Base-by-base conservation (phyloP, 1,140 invertebrate genomes). In the Leptinotarsa texana region DNA sequence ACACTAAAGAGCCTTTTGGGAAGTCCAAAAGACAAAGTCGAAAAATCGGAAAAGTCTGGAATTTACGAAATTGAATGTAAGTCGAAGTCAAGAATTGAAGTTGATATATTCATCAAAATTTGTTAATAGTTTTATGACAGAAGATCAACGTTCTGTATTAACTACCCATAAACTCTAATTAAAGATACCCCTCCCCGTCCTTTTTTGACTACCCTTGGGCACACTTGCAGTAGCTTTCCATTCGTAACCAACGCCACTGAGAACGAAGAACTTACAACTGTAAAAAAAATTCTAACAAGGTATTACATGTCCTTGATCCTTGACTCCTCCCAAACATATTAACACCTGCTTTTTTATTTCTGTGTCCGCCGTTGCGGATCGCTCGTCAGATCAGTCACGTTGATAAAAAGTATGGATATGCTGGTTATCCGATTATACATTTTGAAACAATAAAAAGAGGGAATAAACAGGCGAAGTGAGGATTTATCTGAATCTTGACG, bases 271-370 rank as follows among this genome's bases (percentile, higher is more conserved):
- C 13, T 57, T 57, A 15, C 51, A 57, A 57, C 8, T 18, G 15
- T 11, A 24, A 27, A 67, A 67, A 42, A 67, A 67, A 24, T 67
- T 24, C 22, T 42, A n/a, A 57, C n/a, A 57, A 57, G 65, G 65
- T 42, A 27, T 67, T 67, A 57, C 15, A 67, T 42, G 65, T 24
- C 65, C 65, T 67, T 67, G 65, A 67, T 67, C 65, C 22, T 27
- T 42, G 65, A 67, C 22, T 67, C 65, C 24, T 27, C 24, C 42
- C 27, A 42, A 24, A 57, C 51, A 57, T 67, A 67, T 67, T 67
- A 67, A 67, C 65, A 67, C 65, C 18, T 67, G 65, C 65, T 22
- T 67, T 67, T 67, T 67, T 67, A 67, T 67, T 24, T 17, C 13
- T 57, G n/a, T 42, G 33, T 63, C 63, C 3, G 24, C 63, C 65